A percentile compares a stretch with the other conserved stretches of the same genome.
Conservation (phyloP, 2,113 vertebrate genomes). For the Casuarius casuarius region DNA sequence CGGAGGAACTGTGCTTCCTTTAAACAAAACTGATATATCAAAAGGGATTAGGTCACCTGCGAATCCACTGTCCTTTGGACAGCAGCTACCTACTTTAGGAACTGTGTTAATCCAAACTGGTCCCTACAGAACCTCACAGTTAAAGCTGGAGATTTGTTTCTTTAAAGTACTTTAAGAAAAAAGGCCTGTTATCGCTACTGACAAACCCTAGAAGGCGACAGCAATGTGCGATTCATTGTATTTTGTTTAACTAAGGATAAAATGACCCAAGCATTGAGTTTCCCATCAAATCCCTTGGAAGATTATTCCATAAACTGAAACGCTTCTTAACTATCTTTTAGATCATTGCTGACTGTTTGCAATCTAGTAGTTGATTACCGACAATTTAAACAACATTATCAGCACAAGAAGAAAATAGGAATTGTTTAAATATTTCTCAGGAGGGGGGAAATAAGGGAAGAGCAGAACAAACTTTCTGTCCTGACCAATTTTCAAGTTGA, state of each 20-base stretch:
- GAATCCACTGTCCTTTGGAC: neutral
- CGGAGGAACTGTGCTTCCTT: accelerated
- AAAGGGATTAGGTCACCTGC: neutral
- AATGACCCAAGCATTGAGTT: neutral
- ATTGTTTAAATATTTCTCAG: neutral
- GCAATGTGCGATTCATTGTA: neutral
- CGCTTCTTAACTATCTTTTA: neutral
- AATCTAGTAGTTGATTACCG: neutral
- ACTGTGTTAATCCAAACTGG: neutral
- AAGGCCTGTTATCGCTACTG: neutral
- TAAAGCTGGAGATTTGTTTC: neutral
- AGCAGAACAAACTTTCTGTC: neutral
- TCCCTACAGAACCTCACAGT: neutral
- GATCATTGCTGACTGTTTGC: neutral
- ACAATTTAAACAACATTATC: neutral
- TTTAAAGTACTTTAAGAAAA: neutral
- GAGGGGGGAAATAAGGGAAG: neutral
- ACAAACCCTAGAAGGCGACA: neutral
- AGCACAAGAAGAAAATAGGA: neutral
- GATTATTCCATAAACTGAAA: neutral
- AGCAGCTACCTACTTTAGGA: neutral
- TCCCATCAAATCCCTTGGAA: neutral
- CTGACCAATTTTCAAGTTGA: neutral
- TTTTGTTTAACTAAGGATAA: neutral
- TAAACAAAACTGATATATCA: neutral